Conservation (phyloP, 30 jellyfish, hydroid and myxozoan genomes). For the Aurelia coerulea region DNA sequence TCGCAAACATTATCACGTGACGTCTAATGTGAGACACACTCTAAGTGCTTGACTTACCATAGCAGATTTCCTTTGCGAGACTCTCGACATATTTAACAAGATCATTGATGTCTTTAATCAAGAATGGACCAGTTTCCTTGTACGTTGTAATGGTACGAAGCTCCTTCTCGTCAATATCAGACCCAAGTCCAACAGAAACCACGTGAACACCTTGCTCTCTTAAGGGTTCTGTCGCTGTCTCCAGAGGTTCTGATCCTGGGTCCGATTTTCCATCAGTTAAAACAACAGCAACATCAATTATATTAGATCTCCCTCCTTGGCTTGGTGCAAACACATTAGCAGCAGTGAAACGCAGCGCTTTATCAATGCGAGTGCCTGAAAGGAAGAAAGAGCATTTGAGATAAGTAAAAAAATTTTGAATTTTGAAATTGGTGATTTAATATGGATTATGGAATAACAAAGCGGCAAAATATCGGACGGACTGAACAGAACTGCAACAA, state of each 20-base stretch:
- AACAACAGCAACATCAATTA: slow-evolving; percentile 77
- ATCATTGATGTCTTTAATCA: slow-evolving; percentile 44
- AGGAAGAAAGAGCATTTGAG: not conserved
- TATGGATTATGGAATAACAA: too few species aligned
- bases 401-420: too few species aligned
- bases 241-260: slow-evolving; percentile 66
- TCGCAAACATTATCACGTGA: too few species aligned
- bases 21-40: too few species aligned
- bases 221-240: slow-evolving; percentile 69
- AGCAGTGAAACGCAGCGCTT: slow-evolving; percentile 79
- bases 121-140: slow-evolving; percentile 62
- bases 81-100: slow-evolving; percentile 58
- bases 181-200: slow-evolving; percentile 87
- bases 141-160: slow-evolving; percentile 65
- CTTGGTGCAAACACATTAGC: slow-evolving; percentile 58
- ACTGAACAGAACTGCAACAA: too few species aligned
- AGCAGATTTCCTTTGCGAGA: slow-evolving; percentile 76
- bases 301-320: slow-evolving; percentile 60
- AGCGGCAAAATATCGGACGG: too few species aligned
- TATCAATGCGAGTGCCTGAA: slow-evolving; percentile 80
- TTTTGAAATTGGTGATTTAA: too few species aligned
- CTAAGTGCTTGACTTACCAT: slow-evolving; percentile 50
- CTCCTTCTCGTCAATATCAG: slow-evolving; percentile 66
- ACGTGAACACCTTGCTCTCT: slow-evolving; percentile 76
- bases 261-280: slow-evolving; percentile 88